Evolutionary conservation across 1,140 invertebrate genomes (phyloP).

Genomic region (Ephestia elutella): DNA sequence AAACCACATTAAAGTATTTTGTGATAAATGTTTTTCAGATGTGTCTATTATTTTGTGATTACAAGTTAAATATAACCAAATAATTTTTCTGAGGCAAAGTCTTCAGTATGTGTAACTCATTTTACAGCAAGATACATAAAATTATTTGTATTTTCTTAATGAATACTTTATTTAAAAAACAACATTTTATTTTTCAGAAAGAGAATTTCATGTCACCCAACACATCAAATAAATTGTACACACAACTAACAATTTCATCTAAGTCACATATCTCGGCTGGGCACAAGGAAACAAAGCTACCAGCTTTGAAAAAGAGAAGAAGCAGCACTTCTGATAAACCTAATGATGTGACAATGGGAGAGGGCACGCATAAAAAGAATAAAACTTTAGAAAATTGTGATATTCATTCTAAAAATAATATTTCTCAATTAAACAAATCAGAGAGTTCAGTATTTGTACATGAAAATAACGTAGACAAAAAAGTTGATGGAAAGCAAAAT

Average conservation of each 20-base stretch:
- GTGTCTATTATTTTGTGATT: too few relatives aligned
- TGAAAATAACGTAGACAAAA: slow-evolving; percentile 57
- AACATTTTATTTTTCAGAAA: slow-evolving; percentile 45
- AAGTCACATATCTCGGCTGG: slow-evolving; percentile 42
- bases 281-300: slow-evolving; percentile 55
- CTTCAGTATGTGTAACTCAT: too few relatives aligned
- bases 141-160: too few relatives aligned
- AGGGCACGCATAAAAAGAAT: slow-evolving; percentile 45
- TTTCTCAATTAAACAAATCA: slow-evolving; percentile 36
- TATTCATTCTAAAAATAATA: slow-evolving; percentile 52
- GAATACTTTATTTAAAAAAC: too few relatives aligned
- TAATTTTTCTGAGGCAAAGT: too few relatives aligned
- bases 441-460: slow-evolving; percentile 37
- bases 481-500: slow-evolving; percentile 39
- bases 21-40: too few relatives aligned
- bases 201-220: slow-evolving; percentile 55
- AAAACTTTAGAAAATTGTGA: slow-evolving; percentile 58
- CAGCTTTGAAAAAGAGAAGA: slow-evolving; percentile 57
- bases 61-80: too few relatives aligned
- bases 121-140: too few relatives aligned
- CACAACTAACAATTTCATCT: slow-evolving; percentile 63
- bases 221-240: slow-evolving; percentile 63
- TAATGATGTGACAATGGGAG: slow-evolving; percentile 45
- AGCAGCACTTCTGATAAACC: slow-evolving; percentile 67
- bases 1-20: too few relatives aligned